phyloP scores from a whole-genome alignment of 2,888 invertebrate species.

The Melieria crassipennis region DNA sequence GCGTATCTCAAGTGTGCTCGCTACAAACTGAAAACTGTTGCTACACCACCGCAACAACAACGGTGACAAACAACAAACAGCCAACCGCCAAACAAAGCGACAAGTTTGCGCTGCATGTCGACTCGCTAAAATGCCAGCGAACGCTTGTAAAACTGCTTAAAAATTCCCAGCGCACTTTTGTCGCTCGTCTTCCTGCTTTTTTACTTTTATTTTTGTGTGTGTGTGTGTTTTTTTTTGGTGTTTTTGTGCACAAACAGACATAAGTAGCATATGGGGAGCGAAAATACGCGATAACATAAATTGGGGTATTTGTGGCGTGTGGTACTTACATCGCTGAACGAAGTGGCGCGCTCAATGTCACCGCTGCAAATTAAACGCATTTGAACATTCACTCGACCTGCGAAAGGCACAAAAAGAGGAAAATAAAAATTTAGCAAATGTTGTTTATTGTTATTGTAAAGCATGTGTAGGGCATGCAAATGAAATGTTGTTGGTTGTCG shows the following conservation, averaged over 20 bases:
- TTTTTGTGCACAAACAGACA: not conserved
- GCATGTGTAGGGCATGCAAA: not conserved
- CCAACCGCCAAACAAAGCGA: too few relatives aligned
- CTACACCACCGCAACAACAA: not conserved
- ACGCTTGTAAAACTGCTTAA: not conserved
- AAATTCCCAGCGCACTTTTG: constrained; percentile 12
- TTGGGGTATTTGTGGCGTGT: not conserved
- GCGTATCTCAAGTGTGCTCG: too few relatives aligned
- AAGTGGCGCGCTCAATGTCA: constrained; percentile 46
- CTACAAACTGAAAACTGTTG: too few relatives aligned
- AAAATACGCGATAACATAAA: not conserved
- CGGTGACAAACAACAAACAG: not conserved
- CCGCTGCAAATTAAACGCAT: constrained; percentile 60
- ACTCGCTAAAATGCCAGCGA: not conserved
- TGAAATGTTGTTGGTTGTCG: not conserved
- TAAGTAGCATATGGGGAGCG: not conserved
- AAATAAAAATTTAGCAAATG: not conserved
- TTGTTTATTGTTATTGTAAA: not conserved
- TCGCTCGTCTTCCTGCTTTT: not conserved
- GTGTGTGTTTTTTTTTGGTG: not conserved
- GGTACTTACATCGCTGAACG: constrained; percentile 57
- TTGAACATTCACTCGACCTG: constrained; percentile 59
- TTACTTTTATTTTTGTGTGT: not conserved
- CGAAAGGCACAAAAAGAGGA: not conserved
- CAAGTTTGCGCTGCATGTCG: too few relatives aligned